phyloP scores from a whole-genome alignment of 2,797 vertebrate genomes.

The Galagoides demidoff region DNA sequence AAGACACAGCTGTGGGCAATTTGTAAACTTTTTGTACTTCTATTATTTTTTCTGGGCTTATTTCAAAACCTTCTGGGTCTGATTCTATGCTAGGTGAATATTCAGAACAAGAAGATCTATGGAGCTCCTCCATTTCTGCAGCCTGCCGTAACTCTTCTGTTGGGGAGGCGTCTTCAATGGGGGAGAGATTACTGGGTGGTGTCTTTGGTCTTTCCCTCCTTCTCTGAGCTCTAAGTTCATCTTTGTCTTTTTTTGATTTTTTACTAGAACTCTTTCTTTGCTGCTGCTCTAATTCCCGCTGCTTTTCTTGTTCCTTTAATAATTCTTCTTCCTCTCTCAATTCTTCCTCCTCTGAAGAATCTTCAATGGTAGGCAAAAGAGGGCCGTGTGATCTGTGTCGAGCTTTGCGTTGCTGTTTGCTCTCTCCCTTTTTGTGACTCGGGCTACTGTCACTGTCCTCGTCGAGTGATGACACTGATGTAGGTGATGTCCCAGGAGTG shows the following conservation, averaged over 20 bases:
- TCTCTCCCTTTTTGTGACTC: constrained; percentile 94
- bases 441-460: constrained; percentile 99
- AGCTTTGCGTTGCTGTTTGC: constrained; percentile 95
- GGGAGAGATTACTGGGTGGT: constrained; percentile 97
- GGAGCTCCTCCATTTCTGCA: constrained; percentile 91
- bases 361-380: constrained; percentile 94
- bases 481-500: constrained; percentile 96
- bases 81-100: constrained; percentile 95
- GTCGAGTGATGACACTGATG: constrained; percentile 97
- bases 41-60: constrained; percentile 92
- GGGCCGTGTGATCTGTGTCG: constrained; percentile 94
- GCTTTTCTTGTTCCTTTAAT: constrained; percentile 95
- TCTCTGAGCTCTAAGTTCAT: constrained; percentile 96
- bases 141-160: constrained; percentile 92
- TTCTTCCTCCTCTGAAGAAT: constrained; percentile 97
- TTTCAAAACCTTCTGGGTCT: constrained; percentile 97
- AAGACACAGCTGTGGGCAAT: constrained; percentile 94
- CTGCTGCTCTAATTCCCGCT: constrained; percentile 90
- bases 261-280: constrained; percentile 94
- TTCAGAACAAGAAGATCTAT: constrained; percentile 93
- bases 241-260: constrained; percentile 99
- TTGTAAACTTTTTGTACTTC: constrained; percentile 97
- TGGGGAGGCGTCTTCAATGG: constrained; percentile 92
- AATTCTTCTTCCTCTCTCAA: constrained; percentile 96
- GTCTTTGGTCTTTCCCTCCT: constrained; percentile 96